Evolutionary conservation across 2,797 vertebrate genomes (phyloP).

Genomic region (Chanos chanos): DNA sequence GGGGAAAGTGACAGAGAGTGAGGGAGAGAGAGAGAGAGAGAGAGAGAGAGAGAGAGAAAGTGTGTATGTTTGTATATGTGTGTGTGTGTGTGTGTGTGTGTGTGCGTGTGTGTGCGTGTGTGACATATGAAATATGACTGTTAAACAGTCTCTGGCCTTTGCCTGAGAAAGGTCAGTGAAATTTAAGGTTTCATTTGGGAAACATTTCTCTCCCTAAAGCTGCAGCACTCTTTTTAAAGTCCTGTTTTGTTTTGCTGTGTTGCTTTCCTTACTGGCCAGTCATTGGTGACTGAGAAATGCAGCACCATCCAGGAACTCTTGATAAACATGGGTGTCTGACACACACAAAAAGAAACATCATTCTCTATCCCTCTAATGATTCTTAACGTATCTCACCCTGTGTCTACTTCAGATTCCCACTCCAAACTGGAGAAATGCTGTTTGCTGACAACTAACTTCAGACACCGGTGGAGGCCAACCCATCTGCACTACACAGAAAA

Average conservation of each 20-base stretch:
- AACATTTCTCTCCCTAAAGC: conserved; percentile 37
- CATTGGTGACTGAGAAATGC: conserved; percentile 33
- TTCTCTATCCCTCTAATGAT: too few species aligned
- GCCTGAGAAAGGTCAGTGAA: conserved; percentile 39
- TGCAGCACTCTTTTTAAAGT: conserved; percentile 26
- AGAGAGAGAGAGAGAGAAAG: too few species aligned
- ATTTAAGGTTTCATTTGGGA: conserved; percentile 40
- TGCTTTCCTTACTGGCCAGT: too few species aligned
- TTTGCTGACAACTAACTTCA: conserved; percentile 31
- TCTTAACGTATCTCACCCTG: conserved; percentile 12
- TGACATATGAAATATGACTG: too few species aligned
- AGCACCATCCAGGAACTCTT: conserved; percentile 10
- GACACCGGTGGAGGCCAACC: conserved; percentile 35
- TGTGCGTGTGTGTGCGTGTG: too few species aligned
- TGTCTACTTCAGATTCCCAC: conserved; percentile 29
- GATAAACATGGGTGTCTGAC: background rate
- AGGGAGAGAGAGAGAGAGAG: conserved; percentile 15
- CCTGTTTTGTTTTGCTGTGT: conserved; percentile 40
- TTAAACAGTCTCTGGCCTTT: conserved; percentile 22
- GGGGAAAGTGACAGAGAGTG: conserved; percentile 3
- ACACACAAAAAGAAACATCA: too few species aligned
- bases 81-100: too few species aligned
- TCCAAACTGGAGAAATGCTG: conserved; percentile 41
- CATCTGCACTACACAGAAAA: conserved; percentile 22
- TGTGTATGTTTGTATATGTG: too few species aligned